Percentiles rank a stretch among this genome's conserved stretches.
Evolutionary conservation across 2,888 invertebrate species (phyloP).

Genomic region (Drosophila phalerata): DNA sequence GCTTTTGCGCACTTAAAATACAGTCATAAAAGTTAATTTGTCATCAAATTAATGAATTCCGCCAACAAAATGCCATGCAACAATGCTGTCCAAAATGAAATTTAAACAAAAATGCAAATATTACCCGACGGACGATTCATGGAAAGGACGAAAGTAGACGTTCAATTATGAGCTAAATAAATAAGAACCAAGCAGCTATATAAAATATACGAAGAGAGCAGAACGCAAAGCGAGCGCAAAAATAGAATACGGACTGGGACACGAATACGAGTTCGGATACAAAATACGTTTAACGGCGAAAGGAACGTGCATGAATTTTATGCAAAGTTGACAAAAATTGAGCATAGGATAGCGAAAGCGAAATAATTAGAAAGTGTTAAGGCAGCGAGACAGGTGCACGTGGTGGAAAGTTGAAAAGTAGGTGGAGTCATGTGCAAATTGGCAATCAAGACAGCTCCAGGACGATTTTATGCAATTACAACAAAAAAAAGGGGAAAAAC

Average conservation of each 20-base stretch:
- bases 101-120: slow-evolving; percentile 52
- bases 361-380: slow-evolving; percentile 60
- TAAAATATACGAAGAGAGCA: slow-evolving; percentile 4
- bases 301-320: slow-evolving; percentile 69
- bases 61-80: slow-evolving; percentile 17
- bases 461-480: slow-evolving; percentile 70
- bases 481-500: slow-evolving; percentile 24
- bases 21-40: slow-evolving; percentile 68
- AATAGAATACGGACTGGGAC: slow-evolving; percentile 20
- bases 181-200: slow-evolving; percentile 47
- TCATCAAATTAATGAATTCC: slow-evolving; percentile 68
- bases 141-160: slow-evolving; percentile 14
- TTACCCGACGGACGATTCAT: slow-evolving; percentile 3
- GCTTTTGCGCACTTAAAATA: slow-evolving; percentile 43
- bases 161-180: slow-evolving; percentile 69
- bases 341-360: slow-evolving; percentile 46
- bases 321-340: slow-evolving; percentile 77
- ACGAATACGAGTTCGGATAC: slow-evolving; percentile 10
- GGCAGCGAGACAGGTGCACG: slow-evolving; percentile 27
- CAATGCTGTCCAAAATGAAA: slow-evolving; percentile 20
- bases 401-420: neutral
- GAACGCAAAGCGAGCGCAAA: slow-evolving; percentile 26
- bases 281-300: neutral
- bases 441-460: slow-evolving; percentile 66
- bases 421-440: slow-evolving; percentile 53